A percentile compares a stretch with the other conserved stretches of the same genome.
phyloP scores from a whole-genome alignment of 2,888 invertebrate genomes.

The Drosophila ochracea region DNA sequence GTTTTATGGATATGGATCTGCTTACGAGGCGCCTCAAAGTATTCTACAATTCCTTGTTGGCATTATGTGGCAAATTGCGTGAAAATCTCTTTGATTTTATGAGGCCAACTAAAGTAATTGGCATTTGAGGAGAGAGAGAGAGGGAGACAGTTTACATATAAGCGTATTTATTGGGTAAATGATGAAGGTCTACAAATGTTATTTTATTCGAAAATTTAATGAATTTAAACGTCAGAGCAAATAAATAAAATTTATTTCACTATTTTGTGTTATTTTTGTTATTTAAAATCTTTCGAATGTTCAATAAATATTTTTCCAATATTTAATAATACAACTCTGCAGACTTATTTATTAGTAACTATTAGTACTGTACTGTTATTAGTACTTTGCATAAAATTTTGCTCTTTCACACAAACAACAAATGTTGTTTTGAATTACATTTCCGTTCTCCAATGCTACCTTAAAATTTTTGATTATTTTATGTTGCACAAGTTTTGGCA shows the following conservation, averaged over 20 bases:
- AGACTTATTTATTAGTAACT: background rate
- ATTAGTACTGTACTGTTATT: too few species aligned
- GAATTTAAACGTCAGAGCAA: background rate
- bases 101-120: constrained; percentile 13
- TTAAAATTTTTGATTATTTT: background rate
- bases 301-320: background rate
- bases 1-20: constrained; percentile 28
- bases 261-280: background rate
- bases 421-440: background rate
- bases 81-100: constrained; percentile 53
- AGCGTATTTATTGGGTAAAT: background rate
- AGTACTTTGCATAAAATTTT: background rate
- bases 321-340: background rate
- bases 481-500: background rate
- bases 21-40: constrained; percentile 17
- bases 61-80: constrained; percentile 31
- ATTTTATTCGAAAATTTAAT: background rate
- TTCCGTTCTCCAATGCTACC: background rate
- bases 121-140: constrained; percentile 1
- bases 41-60: constrained; percentile 24
- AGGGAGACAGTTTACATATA: background rate
- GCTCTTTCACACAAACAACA: background rate
- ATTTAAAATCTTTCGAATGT: background rate
- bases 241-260: background rate
- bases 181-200: background rate